Base-by-base conservation (phyloP, 2,797 vertebrate species). In the Hyperoplus lanceolatus region DNA sequence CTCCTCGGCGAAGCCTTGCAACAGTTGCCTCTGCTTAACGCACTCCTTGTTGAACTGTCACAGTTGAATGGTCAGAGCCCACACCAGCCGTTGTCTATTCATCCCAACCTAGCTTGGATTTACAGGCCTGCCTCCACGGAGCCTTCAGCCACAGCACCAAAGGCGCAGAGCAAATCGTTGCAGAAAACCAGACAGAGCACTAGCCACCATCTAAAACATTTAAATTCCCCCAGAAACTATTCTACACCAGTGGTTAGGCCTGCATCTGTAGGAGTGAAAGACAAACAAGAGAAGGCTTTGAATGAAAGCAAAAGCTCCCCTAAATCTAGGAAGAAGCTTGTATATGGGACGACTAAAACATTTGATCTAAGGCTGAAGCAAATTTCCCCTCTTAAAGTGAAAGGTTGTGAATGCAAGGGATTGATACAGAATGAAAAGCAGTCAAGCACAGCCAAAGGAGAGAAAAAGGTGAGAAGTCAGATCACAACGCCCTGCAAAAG, bases 291-390 rank as follows among this genome's bases (percentile, higher is more conserved):
- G 48, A 60, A 80, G n/a, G 45, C 54, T 63, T 38, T 39, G n/a
- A 11, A 29, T 8, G 60, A 71, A 54, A 66, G 53, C 16, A 80
- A 72, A 53, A 79, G 46, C 15, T 68, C 74, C 42, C 64, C 73
- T 14, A 92, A 89, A 36, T 79, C 80, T 58, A 92, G 78, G 67
- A 95, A 90, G 61, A 96, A 90, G 70, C 81, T 97, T 6, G 77
- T 94, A 13, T 97, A 95, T 14, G 96, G 97, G 21, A 92, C 97
- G 64, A 98, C 97, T 21, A 96, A 96, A 69, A 96, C 97, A 0
- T 92, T 97, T 70, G 89, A 93, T 67, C 92, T 98, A 16, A 96
- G 97, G 59, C 83, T 97, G 69, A 95, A 96, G 89, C 91, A 91
- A 59, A 90, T 93, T 43, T 94, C 95, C 62, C 91, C 94, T 0